These are phyloP conservation scores for Vespertilio murinus DNA, from an alignment of 2,797 vertebrate species.

Conservation along the genomic window DNA sequence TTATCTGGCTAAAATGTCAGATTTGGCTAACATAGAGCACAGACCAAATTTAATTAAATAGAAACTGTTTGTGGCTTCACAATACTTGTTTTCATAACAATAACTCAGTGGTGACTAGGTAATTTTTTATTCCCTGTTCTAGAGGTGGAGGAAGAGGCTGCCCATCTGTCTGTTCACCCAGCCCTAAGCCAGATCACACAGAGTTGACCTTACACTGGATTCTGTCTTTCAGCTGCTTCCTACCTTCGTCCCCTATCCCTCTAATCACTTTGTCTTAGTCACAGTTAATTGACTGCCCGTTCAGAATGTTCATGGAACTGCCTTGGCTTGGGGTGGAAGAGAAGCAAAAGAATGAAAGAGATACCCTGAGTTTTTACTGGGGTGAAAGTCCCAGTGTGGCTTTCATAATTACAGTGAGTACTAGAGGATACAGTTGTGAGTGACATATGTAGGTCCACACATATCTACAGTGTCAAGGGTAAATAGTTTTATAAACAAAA, in stretches of 20 bases:
- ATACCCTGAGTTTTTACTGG: background rate
- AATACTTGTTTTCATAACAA: background rate
- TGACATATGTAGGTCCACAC: background rate
- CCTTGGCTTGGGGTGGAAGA: background rate
- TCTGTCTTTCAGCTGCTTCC: constrained; percentile 11
- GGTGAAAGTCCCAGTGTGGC: background rate
- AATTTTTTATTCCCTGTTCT: background rate
- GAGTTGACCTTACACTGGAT: background rate
- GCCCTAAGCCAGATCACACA: background rate
- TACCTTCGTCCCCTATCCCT: background rate
- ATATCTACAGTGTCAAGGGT: background rate
- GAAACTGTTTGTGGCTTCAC: background rate
- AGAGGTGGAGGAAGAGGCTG: background rate
- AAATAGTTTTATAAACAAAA: background rate
- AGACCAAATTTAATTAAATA: background rate
- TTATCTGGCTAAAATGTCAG: background rate
- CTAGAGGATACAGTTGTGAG: background rate
- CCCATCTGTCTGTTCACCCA: background rate
- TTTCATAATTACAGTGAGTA: background rate
- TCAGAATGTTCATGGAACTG: background rate
- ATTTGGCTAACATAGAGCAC: background rate
- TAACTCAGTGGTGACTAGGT: background rate
- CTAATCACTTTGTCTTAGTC: background rate
- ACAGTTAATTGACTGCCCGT: background rate
- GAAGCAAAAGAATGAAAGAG: background rate